Evolutionary conservation across 2,888 invertebrate species (phyloP), one percentile per base, ranked within the genome.

Genomic region (Spodoptera picta): DNA sequence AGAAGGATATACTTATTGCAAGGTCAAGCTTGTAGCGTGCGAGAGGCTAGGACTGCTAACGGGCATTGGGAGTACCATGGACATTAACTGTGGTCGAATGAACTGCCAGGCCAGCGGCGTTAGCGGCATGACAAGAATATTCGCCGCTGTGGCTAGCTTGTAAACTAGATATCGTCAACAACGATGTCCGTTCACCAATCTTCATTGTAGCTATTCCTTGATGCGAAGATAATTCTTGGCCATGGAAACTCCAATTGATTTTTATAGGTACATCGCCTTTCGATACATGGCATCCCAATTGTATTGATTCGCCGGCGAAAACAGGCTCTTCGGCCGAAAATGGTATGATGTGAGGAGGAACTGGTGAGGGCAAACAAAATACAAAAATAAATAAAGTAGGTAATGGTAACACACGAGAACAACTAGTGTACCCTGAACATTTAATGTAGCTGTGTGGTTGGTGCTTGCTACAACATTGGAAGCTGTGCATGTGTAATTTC

Each of bases 401-500:
- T 48, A 83, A 81, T 80, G 76, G 81, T 79, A 81, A 83, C 81
- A 87, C 77, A 75, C 73, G 75, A 81, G 75, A 80, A 81, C 79
- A 80, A 79, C 73, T 72, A 79, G 84, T 89, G 89, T 96, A 96
- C 96, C 96, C 92, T 96, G 96, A 82, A 97, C 96, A 83, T 95
- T 93, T 84, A 97, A 92, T 77, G 91, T 90, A 65, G 96, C 95
- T 65, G 96, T 95, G 91, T 96, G 95, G 83, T 95, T 95, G 78
- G 95, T 95, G 83, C 91, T 93, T 66, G 97, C 97, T 87, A 96
- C 96, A 74, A 90, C 88, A 91, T 97, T 97, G 74, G 95, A 95
- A 61, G 97, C 97, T 77, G 95, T 95, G 91, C 97, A 98, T 53
- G 97, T 97, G 88, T 97, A 97, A 87, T 96, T 96, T 73, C 97